Base-by-base conservation (phyloP, 2,888 invertebrate species). In the Cantharis rustica region DNA sequence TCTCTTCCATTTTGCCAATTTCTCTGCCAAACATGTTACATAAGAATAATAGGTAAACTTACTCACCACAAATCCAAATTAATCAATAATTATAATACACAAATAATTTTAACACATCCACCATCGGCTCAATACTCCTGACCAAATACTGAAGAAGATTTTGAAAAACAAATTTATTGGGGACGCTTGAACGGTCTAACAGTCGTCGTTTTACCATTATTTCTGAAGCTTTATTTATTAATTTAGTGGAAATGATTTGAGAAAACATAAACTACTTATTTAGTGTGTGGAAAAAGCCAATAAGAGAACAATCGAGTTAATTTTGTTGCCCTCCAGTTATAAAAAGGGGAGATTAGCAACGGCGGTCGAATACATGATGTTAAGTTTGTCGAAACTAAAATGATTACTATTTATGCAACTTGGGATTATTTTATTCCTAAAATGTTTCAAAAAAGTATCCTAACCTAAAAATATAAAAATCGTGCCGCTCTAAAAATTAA, bases 1-100 rank as follows among this genome's bases (percentile, higher is more conserved):
- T 79, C 80, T 77, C 76, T 79, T 78, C 75, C 76, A 72, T 76
- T 78, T 72, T 74, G 75, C 81, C 81, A 82, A 81, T 84, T 80
- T 82, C 81, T 82, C 81, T 80, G 77, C 80, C 80, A 76, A 77
- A 78, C 72, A 80, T 75, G 71, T 69, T 71, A 69, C 68, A 71
- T 47, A 47, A 47, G 47, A 76, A 74, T 72, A 76, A 78, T 71
- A 76, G 72, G 76, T 79, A 77, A 76, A 76, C 72, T 77, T 79
- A 66, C 61, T 31, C 66, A 68, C 66, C 10, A 11, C 47, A n/a
- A 47, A 47, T 47, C 47, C 7, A 47, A 47, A 47, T 47, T 47
- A 47, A 47, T 47, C 47, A 47, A 47, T 47, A 47, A 47, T 31
- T 31, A 31, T 47, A 47, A 47, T 7, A 47, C n/a, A n/a, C 47